A percentile compares a stretch with the other conserved stretches of the same genome.
These are phyloP conservation scores for Anolis apletophallus DNA, from an alignment of 2,797 vertebrate genomes.

Conservation along the genomic window DNA sequence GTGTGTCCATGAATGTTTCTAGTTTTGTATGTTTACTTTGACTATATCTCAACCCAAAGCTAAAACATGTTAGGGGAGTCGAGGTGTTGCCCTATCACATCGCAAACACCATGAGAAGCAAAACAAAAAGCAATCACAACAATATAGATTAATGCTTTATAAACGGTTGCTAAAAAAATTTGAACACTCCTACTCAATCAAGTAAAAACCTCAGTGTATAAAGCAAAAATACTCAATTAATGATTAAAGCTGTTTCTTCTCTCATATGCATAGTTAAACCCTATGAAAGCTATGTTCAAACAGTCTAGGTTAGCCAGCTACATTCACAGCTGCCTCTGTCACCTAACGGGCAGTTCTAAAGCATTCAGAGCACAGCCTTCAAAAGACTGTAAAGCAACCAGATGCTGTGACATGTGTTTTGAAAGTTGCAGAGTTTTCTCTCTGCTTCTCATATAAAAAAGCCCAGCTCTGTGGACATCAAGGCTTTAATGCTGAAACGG, in stretches of 20 bases:
- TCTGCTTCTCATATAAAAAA: background rate
- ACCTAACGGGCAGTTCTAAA: constrained; percentile 39
- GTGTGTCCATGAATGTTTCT: background rate
- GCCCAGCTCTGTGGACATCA: background rate
- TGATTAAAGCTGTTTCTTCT: constrained; percentile 21
- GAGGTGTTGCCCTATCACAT: too few species aligned
- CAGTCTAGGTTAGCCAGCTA: constrained; percentile 26
- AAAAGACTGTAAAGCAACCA: constrained; percentile 38
- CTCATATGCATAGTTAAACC: constrained; percentile 9
- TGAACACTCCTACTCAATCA: background rate
- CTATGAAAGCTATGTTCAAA: constrained; percentile 36
- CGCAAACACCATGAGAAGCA: too few species aligned
- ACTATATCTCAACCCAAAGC: background rate
- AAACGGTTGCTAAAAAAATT: background rate
- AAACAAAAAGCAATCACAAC: background rate
- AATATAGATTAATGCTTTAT: background rate
- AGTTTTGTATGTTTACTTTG: background rate
- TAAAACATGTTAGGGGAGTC: background rate
- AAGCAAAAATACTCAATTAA: constrained; percentile 47
- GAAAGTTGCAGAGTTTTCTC: background rate
- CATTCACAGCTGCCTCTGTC: constrained; percentile 29
- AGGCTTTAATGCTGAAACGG: constrained; percentile 1
- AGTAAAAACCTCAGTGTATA: constrained; percentile 22
- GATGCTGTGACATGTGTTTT: constrained; percentile 24
- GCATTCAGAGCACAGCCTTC: constrained; percentile 38